A percentile compares a stretch with the other conserved stretches of the same genome.
These are phyloP conservation scores for Lichenostomus cassidix DNA, from an alignment of 2,113 vertebrate species.

Conservation along the genomic window DNA sequence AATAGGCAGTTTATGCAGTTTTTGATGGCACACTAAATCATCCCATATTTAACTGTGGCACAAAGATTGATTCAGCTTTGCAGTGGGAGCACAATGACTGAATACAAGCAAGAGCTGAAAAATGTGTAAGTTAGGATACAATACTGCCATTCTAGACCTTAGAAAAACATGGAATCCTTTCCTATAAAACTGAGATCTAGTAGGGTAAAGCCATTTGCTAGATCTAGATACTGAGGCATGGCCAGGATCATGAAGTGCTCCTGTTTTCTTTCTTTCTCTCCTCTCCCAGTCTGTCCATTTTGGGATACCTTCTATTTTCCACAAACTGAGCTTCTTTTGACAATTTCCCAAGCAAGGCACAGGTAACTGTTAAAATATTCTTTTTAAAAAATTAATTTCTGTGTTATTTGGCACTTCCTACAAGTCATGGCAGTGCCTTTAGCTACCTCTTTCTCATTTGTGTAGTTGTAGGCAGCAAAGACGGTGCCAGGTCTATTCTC, in stretches of 20 bases:
- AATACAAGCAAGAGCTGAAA: background rate
- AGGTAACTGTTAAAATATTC: background rate
- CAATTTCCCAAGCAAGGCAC: background rate
- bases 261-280: background rate
- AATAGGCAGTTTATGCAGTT: constrained; percentile 17
- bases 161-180: background rate
- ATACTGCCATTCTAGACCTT: background rate
- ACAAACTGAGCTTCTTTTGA: background rate
- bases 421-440: background rate
- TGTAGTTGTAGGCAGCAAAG: background rate
- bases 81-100: background rate
- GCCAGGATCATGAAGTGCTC: background rate
- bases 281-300: background rate
- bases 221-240: background rate
- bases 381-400: background rate
- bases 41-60: background rate
- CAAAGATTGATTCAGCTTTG: constrained; percentile 18
- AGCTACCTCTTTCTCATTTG: background rate
- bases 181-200: background rate
- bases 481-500: background rate
- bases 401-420: background rate
- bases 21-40: constrained; percentile 56
- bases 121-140: background rate
- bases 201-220: background rate
- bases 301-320: background rate